phyloP scores from a whole-genome alignment of 2,888 invertebrate species.

The Siphonodentalium dalli region DNA sequence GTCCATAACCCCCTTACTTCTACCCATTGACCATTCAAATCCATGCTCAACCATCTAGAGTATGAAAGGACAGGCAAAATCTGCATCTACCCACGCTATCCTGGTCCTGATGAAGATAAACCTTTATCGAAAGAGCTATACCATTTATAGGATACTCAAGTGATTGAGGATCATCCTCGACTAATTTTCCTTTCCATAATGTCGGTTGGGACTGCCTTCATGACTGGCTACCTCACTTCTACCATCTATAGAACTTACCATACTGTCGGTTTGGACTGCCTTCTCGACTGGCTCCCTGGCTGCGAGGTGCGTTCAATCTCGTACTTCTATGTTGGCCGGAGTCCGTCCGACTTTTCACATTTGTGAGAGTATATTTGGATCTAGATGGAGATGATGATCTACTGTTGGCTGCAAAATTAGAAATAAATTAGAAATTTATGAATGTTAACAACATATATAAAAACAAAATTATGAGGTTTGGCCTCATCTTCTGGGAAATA shows the following conservation, averaged over 20 bases:
- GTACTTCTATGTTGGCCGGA: slow-evolving; percentile 40
- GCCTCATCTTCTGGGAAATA: too few relatives aligned
- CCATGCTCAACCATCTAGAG: too few relatives aligned
- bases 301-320: slow-evolving; percentile 55
- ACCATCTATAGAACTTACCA: slow-evolving; percentile 14
- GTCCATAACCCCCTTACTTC: too few relatives aligned
- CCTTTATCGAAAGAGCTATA: too few relatives aligned
- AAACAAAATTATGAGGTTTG: too few relatives aligned
- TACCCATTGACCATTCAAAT: too few relatives aligned
- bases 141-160: not conserved
- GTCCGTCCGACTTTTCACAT: slow-evolving; percentile 55
- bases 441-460: too few relatives aligned
- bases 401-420: slow-evolving; percentile 77
- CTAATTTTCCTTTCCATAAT: slow-evolving; percentile 17
- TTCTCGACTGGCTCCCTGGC: slow-evolving; percentile 66
- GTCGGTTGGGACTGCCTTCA: slow-evolving; percentile 64
- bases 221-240: slow-evolving; percentile 65
- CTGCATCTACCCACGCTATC: too few relatives aligned
- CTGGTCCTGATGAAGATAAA: too few relatives aligned
- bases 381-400: slow-evolving; percentile 92
- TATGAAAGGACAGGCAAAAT: too few relatives aligned
- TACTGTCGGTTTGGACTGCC: slow-evolving; percentile 60
- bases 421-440: not conserved
- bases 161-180: not conserved
- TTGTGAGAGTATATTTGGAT: slow-evolving; percentile 76